Percentiles rank a stretch among this genome's conserved stretches.
These are phyloP conservation scores for Tenthredo distinguenda DNA, from an alignment of 2,888 invertebrate species.

Conservation along the genomic window DNA sequence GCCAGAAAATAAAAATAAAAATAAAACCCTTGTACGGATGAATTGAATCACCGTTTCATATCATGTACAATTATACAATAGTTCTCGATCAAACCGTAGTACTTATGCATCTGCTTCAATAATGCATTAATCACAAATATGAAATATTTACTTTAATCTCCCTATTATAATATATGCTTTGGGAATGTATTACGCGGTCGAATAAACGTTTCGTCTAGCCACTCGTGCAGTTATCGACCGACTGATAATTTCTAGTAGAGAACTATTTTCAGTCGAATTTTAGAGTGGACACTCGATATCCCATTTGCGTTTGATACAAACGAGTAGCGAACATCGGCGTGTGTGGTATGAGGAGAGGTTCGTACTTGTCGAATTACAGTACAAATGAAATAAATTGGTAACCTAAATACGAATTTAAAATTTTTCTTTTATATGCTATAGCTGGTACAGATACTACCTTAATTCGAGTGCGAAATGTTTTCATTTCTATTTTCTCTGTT, in stretches of 20 bases:
- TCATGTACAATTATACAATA: background rate
- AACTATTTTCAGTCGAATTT: constrained; percentile 27
- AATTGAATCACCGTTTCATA: constrained; percentile 20
- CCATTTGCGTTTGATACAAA: constrained; percentile 37
- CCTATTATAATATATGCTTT: constrained; percentile 4
- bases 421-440: background rate
- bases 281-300: constrained; percentile 39
- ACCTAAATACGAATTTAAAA: background rate
- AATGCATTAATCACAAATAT: background rate
- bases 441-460: background rate
- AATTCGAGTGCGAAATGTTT: background rate
- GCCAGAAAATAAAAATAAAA: background rate
- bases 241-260: background rate
- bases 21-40: background rate
- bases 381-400: constrained; percentile 14
- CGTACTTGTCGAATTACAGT: constrained; percentile 32
- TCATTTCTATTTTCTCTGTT: background rate
- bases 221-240: constrained; percentile 16
- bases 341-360: constrained; percentile 29
- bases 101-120: background rate
- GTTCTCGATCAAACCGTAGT: background rate
- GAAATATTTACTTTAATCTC: constrained; percentile 2
- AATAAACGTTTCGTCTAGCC: constrained; percentile 29
- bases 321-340: background rate
- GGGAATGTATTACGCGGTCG: constrained; percentile 31